Conservation (phyloP, 2,888 invertebrate species). For the Euzophera pinguis region DNA sequence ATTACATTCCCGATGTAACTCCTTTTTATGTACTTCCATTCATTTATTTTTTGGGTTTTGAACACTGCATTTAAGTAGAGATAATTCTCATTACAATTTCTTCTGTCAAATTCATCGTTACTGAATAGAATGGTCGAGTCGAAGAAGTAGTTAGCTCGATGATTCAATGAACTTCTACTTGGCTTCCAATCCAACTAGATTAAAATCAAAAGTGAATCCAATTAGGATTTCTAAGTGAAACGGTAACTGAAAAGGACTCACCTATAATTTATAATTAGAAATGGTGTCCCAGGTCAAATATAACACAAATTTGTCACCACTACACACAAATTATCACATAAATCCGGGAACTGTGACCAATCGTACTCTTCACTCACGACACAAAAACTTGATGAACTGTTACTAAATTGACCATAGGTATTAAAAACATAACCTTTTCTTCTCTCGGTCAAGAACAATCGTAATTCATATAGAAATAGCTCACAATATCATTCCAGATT, state of each 20-base stretch:
- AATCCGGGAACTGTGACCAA: constrained; percentile 47
- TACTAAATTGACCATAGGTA: constrained; percentile 42
- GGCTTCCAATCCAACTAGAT: constrained; percentile 16
- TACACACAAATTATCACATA: constrained; percentile 58
- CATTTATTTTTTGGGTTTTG: too few species aligned
- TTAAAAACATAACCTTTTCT: constrained; percentile 52
- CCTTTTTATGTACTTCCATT: too few species aligned
- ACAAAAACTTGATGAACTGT: constrained; percentile 51
- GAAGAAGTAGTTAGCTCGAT: neutral
- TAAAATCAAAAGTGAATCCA: constrained; percentile 25
- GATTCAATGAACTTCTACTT: neutral
- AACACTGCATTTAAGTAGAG: too few species aligned
- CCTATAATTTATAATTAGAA: constrained; percentile 45
- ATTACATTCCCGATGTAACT: too few species aligned
- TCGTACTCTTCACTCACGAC: constrained; percentile 50
- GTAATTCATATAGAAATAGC: constrained; percentile 59
- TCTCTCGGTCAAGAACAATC: constrained; percentile 47
- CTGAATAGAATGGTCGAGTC: too few species aligned
- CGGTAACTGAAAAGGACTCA: constrained; percentile 31
- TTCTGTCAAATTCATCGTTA: too few species aligned
- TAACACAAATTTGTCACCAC: constrained; percentile 61
- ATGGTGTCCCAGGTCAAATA: constrained; percentile 51
- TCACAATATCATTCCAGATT: constrained; percentile 65
- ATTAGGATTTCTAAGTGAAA: constrained; percentile 23
- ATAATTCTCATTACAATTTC: too few species aligned